Percentiles rank a stretch among this genome's conserved stretches.
These are phyloP conservation scores for Rhagonycha fulva DNA, from an alignment of 2,888 invertebrate genomes.

Conservation along the genomic window DNA sequence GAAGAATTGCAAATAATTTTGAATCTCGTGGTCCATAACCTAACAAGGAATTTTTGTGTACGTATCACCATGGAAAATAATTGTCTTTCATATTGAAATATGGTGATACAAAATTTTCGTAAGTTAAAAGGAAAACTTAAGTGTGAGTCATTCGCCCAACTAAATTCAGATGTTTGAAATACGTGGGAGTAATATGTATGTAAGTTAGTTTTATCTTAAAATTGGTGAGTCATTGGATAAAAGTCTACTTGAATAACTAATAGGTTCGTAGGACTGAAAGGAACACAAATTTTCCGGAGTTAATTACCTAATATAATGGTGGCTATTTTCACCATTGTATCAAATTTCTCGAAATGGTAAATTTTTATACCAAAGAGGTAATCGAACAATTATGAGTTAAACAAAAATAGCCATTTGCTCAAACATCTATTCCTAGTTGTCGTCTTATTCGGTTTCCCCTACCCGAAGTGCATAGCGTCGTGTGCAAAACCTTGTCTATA, in stretches of 20 bases:
- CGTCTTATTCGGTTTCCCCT: slow-evolving; percentile 33
- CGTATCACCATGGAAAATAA: background rate
- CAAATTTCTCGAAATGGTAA: slow-evolving; percentile 52
- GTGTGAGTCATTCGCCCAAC: background rate
- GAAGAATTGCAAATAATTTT: background rate
- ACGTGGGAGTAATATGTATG: background rate
- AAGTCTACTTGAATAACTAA: background rate
- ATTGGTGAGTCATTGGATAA: background rate
- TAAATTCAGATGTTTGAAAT: background rate
- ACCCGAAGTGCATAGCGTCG: slow-evolving; percentile 54
- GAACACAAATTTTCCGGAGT: background rate
- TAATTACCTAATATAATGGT: background rate
- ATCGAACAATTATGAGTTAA: slow-evolving; percentile 52
- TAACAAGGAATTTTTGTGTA: background rate
- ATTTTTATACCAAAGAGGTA: slow-evolving; percentile 52
- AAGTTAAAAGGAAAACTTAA: background rate
- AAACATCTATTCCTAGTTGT: slow-evolving; percentile 57
- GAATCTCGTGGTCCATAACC: background rate
- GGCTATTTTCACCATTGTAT: background rate
- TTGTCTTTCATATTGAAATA: background rate
- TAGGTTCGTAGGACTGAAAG: background rate
- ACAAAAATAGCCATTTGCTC: slow-evolving; percentile 60
- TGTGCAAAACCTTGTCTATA: slow-evolving; percentile 64
- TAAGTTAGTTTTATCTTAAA: background rate
- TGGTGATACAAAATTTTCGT: background rate